Conservation (phyloP, 2,797 vertebrate species). For the Scomberomorus guttatus region DNA sequence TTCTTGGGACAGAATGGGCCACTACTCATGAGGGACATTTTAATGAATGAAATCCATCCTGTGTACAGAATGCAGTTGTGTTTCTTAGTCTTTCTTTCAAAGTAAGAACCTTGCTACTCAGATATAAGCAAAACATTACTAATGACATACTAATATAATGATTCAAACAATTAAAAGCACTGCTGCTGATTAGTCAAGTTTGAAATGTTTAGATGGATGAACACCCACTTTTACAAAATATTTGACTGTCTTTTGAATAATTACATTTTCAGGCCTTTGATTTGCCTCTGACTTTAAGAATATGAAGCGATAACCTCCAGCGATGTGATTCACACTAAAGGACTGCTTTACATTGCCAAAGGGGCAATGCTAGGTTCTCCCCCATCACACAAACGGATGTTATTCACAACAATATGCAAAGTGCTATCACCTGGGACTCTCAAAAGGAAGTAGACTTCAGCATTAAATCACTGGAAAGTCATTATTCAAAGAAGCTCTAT, state of each 20-base stretch:
- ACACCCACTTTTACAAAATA: constrained; percentile 62
- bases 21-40: constrained; percentile 13
- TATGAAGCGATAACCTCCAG: constrained; percentile 81
- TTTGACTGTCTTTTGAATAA: constrained; percentile 71
- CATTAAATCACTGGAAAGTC: constrained; percentile 83
- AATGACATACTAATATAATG: constrained; percentile 29
- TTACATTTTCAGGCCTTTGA: constrained; percentile 73
- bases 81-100: constrained; percentile 4
- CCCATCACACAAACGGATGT: constrained; percentile 81
- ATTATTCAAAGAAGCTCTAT: constrained; percentile 82
- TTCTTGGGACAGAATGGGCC: constrained; percentile 3
- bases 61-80: constrained; percentile 28
- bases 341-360: constrained; percentile 87
- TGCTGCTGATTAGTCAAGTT: constrained; percentile 57
- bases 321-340: constrained; percentile 85
- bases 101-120: constrained; percentile 19
- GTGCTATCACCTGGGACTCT: constrained; percentile 84
- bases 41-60: constrained; percentile 46
- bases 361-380: constrained; percentile 78
- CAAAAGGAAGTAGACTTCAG: constrained; percentile 75
- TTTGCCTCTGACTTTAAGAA: constrained; percentile 79
- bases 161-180: constrained; percentile 50
- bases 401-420: constrained; percentile 88
- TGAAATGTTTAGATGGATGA: constrained; percentile 65
- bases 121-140: constrained; percentile 26